Evolutionary conservation across 2,113 vertebrate species (phyloP).

Genomic region (Vidua macroura): DNA sequence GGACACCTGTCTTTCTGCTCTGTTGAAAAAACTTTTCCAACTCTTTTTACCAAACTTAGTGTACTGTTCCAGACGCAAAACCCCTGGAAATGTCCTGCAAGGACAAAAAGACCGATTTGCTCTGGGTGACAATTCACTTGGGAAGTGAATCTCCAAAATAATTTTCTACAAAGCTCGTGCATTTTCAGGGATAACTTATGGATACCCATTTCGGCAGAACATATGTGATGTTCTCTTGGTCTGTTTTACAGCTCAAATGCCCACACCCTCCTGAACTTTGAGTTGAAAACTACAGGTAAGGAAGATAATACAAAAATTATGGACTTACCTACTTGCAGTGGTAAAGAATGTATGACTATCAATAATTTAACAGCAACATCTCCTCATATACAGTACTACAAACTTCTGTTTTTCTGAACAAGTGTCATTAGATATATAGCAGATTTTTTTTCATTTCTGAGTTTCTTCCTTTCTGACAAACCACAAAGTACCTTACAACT

Average conservation of each 20-base stretch:
- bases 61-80: neutral
- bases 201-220: neutral
- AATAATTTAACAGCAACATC: neutral
- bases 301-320: neutral
- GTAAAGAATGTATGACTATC: neutral
- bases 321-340: neutral
- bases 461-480: neutral
- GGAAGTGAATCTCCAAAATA: neutral
- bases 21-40: neutral
- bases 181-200: neutral
- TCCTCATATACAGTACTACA: neutral
- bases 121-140: neutral
- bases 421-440: neutral
- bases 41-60: neutral
- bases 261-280: accelerated
- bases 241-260: neutral
- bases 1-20: neutral
- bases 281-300: neutral
- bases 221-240: neutral
- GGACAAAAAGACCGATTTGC: neutral
- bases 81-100: neutral
- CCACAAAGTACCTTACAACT: neutral
- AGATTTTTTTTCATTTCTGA: neutral
- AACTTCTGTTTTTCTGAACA: neutral
- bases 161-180: neutral